Percentiles rank a stretch among this genome's conserved stretches.
Conservation (phyloP, 1,140 invertebrate species). For the Aradophagus sp. region DNA sequence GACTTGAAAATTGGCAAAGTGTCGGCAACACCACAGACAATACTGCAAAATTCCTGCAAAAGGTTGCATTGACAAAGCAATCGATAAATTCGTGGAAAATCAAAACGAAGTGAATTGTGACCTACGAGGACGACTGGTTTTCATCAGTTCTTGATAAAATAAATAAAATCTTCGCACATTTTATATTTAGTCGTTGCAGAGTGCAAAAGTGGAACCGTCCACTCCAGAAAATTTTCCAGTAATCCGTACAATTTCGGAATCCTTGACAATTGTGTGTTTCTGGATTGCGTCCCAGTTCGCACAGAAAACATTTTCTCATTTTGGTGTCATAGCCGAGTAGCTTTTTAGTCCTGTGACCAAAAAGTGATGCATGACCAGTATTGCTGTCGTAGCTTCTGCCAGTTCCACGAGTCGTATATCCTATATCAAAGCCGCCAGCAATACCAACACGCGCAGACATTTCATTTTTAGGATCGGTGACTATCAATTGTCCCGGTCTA, state of each 20-base stretch:
- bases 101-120: slow-evolving; percentile 20
- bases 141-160: slow-evolving; percentile 3
- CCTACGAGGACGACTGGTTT: slow-evolving; percentile 24
- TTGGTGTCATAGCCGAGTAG: slow-evolving; percentile 6
- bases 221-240: slow-evolving; percentile 16
- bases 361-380: slow-evolving; percentile 3
- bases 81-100: slow-evolving; percentile 24
- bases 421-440: slow-evolving; percentile 8
- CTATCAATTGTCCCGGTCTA: too few relatives aligned
- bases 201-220: not conserved
- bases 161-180: slow-evolving; percentile 7
- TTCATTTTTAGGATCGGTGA: too few relatives aligned
- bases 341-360: slow-evolving; percentile 6
- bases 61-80: slow-evolving; percentile 6
- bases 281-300: not conserved
- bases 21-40: slow-evolving; percentile 17
- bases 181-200: slow-evolving; percentile 7
- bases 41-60: not conserved
- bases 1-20: slow-evolving; percentile 16
- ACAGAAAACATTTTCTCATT: slow-evolving; percentile 2
- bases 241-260: slow-evolving; percentile 28
- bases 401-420: slow-evolving; percentile 2
- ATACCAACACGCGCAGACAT: not conserved
- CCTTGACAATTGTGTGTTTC: not conserved
- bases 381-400: slow-evolving; percentile 8